A percentile compares a stretch with the other conserved stretches of the same genome.
These are phyloP conservation scores for Lepidocolaptes lacrymiger DNA, from an alignment of 2,797 vertebrate genomes.

Conservation along the genomic window DNA sequence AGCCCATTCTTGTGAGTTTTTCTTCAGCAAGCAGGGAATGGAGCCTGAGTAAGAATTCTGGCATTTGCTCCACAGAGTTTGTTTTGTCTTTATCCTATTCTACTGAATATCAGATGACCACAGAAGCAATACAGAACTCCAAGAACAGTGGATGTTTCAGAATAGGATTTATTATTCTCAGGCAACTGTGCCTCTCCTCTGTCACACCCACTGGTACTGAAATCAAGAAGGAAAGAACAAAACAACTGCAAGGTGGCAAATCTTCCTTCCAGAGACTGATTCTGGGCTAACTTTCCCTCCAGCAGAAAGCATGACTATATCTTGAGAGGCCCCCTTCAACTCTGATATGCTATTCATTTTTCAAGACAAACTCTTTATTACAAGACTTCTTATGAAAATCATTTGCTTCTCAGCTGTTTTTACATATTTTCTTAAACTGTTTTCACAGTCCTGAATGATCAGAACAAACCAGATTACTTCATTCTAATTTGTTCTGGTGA, in stretches of 20 bases:
- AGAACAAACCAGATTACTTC: slow-evolving; percentile 60
- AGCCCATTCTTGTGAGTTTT: background rate
- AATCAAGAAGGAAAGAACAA: background rate
- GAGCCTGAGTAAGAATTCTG: background rate
- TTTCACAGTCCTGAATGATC: slow-evolving; percentile 45
- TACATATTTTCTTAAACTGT: slow-evolving; percentile 40
- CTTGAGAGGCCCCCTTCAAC: background rate
- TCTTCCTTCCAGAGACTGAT: background rate
- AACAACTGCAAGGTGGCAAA: background rate
- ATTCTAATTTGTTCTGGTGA: slow-evolving; percentile 59
- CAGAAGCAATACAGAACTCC: background rate
- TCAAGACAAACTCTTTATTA: slow-evolving; percentile 44
- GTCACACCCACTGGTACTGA: background rate
- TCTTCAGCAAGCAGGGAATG: background rate
- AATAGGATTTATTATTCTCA: background rate
- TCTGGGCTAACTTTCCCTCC: background rate
- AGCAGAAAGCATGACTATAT: background rate
- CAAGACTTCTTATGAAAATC: slow-evolving; percentile 22
- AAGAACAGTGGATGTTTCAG: background rate
- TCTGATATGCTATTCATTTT: slow-evolving; percentile 19
- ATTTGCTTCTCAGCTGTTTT: slow-evolving; percentile 38
- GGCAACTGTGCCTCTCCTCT: background rate
- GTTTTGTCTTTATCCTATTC: slow-evolving; percentile 43
- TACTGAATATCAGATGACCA: slow-evolving; percentile 14
- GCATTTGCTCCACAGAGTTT: slow-evolving; percentile 11